Evolutionary conservation across 2,113 vertebrate genomes (phyloP).

Genomic region (Menidia beryllina): DNA sequence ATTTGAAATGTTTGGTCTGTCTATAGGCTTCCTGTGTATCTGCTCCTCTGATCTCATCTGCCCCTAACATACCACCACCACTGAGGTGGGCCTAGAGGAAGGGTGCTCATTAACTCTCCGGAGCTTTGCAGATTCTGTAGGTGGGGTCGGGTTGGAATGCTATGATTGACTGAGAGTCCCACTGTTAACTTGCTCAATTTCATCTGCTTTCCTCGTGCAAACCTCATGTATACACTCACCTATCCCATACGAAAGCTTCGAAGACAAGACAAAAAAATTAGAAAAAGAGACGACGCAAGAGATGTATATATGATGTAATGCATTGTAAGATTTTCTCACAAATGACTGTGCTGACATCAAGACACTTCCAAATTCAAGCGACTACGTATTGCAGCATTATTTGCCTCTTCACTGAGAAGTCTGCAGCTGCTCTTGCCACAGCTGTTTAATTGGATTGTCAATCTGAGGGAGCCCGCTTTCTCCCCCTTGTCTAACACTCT

Average conservation of each 20-base stretch:
- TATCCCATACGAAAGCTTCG: too few species aligned
- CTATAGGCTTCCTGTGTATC: conserved; percentile 55
- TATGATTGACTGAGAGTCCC: conserved; percentile 19
- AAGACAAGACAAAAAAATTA: too few species aligned
- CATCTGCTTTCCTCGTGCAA: conserved; percentile 36
- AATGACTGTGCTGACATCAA: conserved; percentile 14
- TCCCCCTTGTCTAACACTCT: conserved; percentile 54
- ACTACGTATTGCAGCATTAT: conserved; percentile 32
- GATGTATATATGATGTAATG: background rate
- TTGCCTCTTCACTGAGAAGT: conserved; percentile 60
- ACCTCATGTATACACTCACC: too few species aligned
- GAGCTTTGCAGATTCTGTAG: background rate
- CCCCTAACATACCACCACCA: conserved; percentile 40
- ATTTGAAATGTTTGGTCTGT: conserved; percentile 70
- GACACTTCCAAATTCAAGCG: conserved; percentile 13
- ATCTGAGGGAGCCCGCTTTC: conserved; percentile 63
- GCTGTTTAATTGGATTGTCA: conserved; percentile 79
- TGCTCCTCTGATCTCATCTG: conserved; percentile 61
- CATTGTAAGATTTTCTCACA: background rate
- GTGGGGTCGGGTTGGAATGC: background rate
- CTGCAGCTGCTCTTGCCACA: conserved; percentile 46
- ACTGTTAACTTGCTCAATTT: conserved; percentile 49
- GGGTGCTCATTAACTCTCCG: conserved; percentile 11
- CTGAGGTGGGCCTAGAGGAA: conserved; percentile 21
- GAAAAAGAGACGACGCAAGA: conserved; percentile 23